Evolutionary conservation across 64 coral and sea anemone genomes (phyloP), one percentile per base, ranked within the genome.

Genomic region (Porites lutea): DNA sequence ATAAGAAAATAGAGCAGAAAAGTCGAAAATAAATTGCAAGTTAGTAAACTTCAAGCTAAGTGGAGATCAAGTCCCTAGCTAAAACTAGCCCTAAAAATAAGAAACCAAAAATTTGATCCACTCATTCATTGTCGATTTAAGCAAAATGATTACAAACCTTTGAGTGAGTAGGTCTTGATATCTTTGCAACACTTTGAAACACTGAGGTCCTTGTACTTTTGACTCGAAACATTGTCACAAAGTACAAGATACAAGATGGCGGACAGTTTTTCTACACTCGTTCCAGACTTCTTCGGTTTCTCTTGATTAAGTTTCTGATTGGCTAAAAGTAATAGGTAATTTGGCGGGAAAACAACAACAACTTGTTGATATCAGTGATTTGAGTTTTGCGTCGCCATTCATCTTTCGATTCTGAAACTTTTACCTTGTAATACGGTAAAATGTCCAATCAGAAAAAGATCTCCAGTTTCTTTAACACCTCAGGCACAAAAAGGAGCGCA

Each of bases 401-500:
- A 47, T 51, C 46, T 0, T 65, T 68, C 62, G 45, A 84, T 67
- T 68, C 65, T 52, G 46, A 7, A 16, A 48, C 10, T 20, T 67
- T 64, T 3, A 6, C 48, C 81, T 4, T n/a, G 16, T 50, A 20
- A 46, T 15, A 64, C 20, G 19, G 61, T n/a, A 52, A 68, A 84
- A 84, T 84, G 81, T 19, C 45, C 52, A 69, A 3, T 52, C 81
- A 84, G 19, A 84, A 50, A 60, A 97, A 82, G 23, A 97, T 97
- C 9, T 93, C 85, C 13, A 90, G 50, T 46, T 97, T 97, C 78
- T 97, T 97, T 87, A 72, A 21, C 58, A 61, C 91, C 81, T 72
- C 82, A 71, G 75, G 59, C 27, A 54, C 92, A 1, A 97, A 97
- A 87, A 90, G 95, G 91, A 78, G 54, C 50, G 89, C 82, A 21